phyloP scores from a whole-genome alignment of 2,797 vertebrate genomes.

The Vultur gryphus region DNA sequence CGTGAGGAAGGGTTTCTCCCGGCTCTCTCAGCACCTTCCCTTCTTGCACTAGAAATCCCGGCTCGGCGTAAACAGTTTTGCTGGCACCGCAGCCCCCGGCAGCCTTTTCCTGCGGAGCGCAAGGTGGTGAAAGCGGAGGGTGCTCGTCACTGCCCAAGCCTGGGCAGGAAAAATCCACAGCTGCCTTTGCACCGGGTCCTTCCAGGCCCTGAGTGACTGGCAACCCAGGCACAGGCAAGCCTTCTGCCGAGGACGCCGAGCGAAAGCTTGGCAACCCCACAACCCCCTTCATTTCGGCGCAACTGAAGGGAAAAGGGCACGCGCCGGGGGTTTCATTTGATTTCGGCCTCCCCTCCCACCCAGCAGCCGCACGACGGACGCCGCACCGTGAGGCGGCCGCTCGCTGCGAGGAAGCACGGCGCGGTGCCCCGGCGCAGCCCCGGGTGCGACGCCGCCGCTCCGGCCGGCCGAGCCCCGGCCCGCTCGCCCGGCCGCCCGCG shows the following conservation, averaged over 20 bases:
- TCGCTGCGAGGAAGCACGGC: neutral
- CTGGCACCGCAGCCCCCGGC: neutral
- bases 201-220: neutral
- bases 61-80: neutral
- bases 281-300: neutral
- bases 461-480: neutral
- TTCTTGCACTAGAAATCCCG: neutral
- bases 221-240: neutral
- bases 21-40: neutral
- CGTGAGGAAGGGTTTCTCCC: neutral
- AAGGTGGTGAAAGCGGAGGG: accelerated
- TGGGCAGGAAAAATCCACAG: neutral
- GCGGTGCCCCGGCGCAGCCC: neutral
- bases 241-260: neutral
- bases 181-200: neutral
- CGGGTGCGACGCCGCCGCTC: neutral
- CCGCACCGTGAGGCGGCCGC: neutral
- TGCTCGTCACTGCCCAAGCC: neutral
- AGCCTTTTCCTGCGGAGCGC: neutral
- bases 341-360: neutral
- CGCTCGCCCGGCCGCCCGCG: neutral
- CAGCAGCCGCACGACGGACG: accelerated
- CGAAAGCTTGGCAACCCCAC: accelerated
- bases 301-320: neutral
- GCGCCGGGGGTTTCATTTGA: accelerated